Base-by-base conservation (phyloP, 2,797 vertebrate species). In the Danio choprae region DNA sequence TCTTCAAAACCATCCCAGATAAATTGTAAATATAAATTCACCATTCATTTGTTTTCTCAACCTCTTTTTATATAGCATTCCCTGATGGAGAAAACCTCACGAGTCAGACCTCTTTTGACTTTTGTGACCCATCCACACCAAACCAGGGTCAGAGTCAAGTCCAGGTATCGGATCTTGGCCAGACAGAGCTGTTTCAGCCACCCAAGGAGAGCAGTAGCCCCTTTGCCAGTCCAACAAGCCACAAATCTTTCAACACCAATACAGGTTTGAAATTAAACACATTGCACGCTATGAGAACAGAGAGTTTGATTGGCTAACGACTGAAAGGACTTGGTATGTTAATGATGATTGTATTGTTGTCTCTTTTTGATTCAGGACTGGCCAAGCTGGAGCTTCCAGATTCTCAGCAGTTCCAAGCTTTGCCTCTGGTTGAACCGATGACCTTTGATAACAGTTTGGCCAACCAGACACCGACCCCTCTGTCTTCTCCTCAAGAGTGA, bases 401-500 rank as follows among this genome's bases (percentile, higher is more conserved):
- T 0, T 91, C 95, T 59, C 95, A 94, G 83, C 92, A 93, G 86
- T 97, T 97, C 85, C 95, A 95, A 77, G 91, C 95, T 68, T 89
- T 94, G 22, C 88, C 93, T 79, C 87, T 96, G 84, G 90, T 91
- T 2, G 96, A 97, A 84, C 91, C 94, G 50, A 89, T 95, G 83
- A 88, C 94, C 0, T 97, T 95, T 0, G 95, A 96, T 38, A 91
- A 85, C 75, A 71, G 88, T 82, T 87, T 96, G 83, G 91, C 91
- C 63, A 70, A 91, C 56, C 85, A 94, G 82, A 89, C 92, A 56
- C 95, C 93, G 50, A 90, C 91, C 41, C 63, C 92, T 0, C 56
- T 94, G 72, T 92, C 88, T 77, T 96, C 96, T 68, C 93, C 95
- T 18, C 96, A 97, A 87, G 96, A 97, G 96, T 98, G 89, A 96